Base-by-base conservation (phyloP, 2,113 vertebrate genomes). In the Oryzias woworae region DNA sequence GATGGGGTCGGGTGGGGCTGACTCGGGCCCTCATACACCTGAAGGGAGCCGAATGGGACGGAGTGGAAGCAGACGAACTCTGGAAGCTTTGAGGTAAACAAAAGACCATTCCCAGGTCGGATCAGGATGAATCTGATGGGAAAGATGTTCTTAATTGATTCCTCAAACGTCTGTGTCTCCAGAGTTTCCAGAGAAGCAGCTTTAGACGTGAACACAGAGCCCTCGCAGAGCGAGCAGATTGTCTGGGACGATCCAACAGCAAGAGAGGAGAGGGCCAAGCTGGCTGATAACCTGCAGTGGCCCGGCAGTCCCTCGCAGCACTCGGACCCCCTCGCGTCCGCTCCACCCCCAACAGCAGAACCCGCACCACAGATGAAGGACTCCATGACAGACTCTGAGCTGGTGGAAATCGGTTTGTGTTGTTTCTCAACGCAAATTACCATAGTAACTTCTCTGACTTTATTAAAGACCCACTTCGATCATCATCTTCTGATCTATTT, bases 191-290 rank as follows among this genome's bases (percentile, higher is more conserved):
- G 93, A 57, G 94, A 94, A 31, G 82, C 89, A 1, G 63, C 79
- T 0, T 31, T 89, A 73, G 97, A 99, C 65, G 2, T 91, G 4
- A 97, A 98, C 89, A 96, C 96, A 0, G 97, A 99, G 79, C 95
- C 95, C 0, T 99, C 97, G 17, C 97, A 99, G 78, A 97, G 91
- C 8, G 97, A 99, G 43, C 97, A 98, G 90, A 99, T 99, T 15
- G 93, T 98, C 31, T 99, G 97, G 97, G 97, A 99, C 0, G 97
- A 99, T 76, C 97, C 97, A 0, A 99, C 97, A 5, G 97, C 97
- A 0, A 90, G 97, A 44, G 95, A 98, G 58, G 97, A 99, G 88
- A 88, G 97, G 72, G 97, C 97, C 17, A 95, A 92, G 77, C 93
- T 99, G 23, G 96, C 95, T 55, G 97, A 95, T 85, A 97, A 96